Conservation (phyloP, 1,140 invertebrate species). For the Globodera rostochiensis region DNA sequence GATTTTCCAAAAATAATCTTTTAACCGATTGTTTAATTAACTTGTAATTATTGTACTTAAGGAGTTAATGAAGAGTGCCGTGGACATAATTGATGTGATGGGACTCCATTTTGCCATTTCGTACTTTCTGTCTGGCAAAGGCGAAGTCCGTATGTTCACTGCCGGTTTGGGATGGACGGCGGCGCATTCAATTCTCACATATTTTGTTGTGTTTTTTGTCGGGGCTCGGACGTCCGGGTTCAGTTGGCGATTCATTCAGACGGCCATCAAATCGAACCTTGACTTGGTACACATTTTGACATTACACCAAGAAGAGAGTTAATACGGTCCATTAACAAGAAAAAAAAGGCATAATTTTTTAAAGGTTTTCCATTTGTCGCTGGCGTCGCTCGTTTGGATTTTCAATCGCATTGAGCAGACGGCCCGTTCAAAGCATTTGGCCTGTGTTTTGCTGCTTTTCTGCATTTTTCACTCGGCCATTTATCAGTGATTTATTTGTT, state of each 20-base stretch:
- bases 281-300: conserved; percentile 22
- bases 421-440: conserved; percentile 4
- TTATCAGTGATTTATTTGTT: conserved; percentile 38
- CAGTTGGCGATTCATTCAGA: conserved; percentile 38
- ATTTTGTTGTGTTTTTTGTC: conserved; percentile 37
- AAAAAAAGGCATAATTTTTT: background rate
- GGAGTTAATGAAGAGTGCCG: conserved; percentile 39
- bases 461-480: conserved; percentile 39
- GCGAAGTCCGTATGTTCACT: conserved; percentile 34
- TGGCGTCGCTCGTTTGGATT: conserved; percentile 43
- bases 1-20: background rate
- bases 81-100: conserved; percentile 39
- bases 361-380: conserved; percentile 29
- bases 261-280: conserved; percentile 40
- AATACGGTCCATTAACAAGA: background rate
- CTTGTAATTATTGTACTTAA: background rate
- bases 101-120: conserved; percentile 41
- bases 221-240: conserved; percentile 36
- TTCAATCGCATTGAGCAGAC: conserved; percentile 37
- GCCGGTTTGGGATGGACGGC: conserved; percentile 40
- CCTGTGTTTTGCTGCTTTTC: conserved; percentile 31
- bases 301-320: background rate
- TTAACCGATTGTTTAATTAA: too few relatives aligned
- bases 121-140: conserved; percentile 36
- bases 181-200: conserved; percentile 30